Evolutionary conservation across 2,888 invertebrate genomes (phyloP), one percentile per base, ranked within the genome.

Genomic region (Oscheius onirici): DNA sequence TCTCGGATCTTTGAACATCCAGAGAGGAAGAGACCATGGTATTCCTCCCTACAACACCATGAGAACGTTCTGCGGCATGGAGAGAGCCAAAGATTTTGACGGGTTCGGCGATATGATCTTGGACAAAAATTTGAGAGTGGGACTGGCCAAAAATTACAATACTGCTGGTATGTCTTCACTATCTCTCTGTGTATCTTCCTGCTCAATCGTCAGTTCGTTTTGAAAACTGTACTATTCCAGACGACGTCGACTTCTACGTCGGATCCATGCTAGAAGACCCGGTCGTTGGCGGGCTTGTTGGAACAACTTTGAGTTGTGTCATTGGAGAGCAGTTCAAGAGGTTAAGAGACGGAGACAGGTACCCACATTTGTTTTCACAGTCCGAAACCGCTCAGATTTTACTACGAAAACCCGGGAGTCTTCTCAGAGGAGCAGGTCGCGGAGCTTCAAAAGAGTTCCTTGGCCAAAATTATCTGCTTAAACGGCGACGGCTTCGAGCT

Each of bases 1-100:
- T 89, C 90, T 97, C 78, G 97, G 96, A 1, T 94, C 97, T 1
- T 93, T 97, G 88, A 97, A 97, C 85, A 93, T 97, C 74, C 97
- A 97, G 88, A 90, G 97, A 82, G 93, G 93, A 0, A 90, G 97
- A 67, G 97, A 97, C 88, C 97, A 97, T 88, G 97, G 93, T 0
- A 91, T 97, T 71, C 90, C 96, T 0, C 75, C 77, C 0, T 82
- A 82, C 72, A 81, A 82, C 71, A 79, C 73, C 49, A 82, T 82
- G 76, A 90, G 97, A 10, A 90, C 92, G 81, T 91, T 92, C 82
- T 99, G 97, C 87, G 94, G 95, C 83, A 91, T 97, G 90, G 90
- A 91, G 0, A 90, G 90, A 22, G 94, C 93, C 10, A 74, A 73
- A 34, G 78, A 80, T 15, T 87, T 87, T 58, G 93, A 95, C 57